Percentiles rank a stretch among this genome's conserved stretches.
Evolutionary conservation across 2,113 vertebrate species (phyloP).

Genomic region (Zosterops lateralis): DNA sequence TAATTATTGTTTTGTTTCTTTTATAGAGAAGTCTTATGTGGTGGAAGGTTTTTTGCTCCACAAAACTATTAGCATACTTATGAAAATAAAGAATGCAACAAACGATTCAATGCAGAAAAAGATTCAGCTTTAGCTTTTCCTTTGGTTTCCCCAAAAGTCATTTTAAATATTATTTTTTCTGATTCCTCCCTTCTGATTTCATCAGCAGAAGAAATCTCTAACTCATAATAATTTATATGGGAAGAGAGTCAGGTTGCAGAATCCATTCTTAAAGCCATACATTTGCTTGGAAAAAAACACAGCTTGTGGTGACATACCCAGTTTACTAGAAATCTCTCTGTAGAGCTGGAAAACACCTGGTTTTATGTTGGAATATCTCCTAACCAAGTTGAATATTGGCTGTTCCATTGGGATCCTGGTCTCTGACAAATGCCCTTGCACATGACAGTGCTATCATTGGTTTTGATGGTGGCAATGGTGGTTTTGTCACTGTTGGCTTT

Average conservation of each 20-base stretch:
- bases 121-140: neutral
- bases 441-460: too few species aligned
- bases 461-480: neutral
- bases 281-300: neutral
- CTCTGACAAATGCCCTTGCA: neutral
- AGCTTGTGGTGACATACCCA: accelerated
- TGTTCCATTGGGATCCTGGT: neutral
- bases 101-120: neutral
- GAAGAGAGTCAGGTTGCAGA: neutral
- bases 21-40: neutral
- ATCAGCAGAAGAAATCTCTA: neutral
- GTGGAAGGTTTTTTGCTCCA: neutral
- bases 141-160: neutral
- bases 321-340: neutral
- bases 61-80: neutral
- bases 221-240: neutral
- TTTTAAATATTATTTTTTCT: neutral
- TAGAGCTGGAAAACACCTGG: neutral
- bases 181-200: neutral
- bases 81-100: neutral
- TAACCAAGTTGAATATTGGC: neutral
- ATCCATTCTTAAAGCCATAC: neutral
- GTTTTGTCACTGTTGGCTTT: neutral
- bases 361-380: neutral
- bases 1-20: neutral